Evolutionary conservation across 2,113 vertebrate species (phyloP), one percentile per base, ranked within the genome.

Genomic region (Etheostoma spectabile): DNA sequence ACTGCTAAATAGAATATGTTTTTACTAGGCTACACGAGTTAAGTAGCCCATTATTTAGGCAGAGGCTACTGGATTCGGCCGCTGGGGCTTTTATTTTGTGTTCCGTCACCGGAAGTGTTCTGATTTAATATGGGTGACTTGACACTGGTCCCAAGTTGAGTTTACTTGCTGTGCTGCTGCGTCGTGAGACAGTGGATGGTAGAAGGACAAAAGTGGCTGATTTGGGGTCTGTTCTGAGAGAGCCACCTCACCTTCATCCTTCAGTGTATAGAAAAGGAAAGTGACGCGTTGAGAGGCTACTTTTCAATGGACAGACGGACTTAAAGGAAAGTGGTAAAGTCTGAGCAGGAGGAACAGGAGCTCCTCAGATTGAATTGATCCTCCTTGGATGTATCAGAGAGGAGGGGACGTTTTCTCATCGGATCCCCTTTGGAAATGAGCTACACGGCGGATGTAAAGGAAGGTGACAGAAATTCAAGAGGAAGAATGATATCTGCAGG

Each of bases 61-160:
- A 10, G 3, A 4, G 30, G 30, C 30, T 42, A 42, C 38, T 63
- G 19, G 27, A 27, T 42, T 11, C 38, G 38, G 38, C 38, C n/a
- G 10, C 5, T 1, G 24, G 46, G 6, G 70, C 80, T 86, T 88
- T 90, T 89, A 80, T 82, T 90, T 86, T 87, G 53, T 74, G 13
- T 2, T 11, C 1, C 4, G 0, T 7, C 5, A 49, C 68, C 74
- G 93, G 90, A 93, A 84, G 73, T 49, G 11, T 1, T 11, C 1
- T 1, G 46, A 21, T 8, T 16, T 13, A 55, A 30, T 16, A 0
- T 1, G 4, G 6, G 1, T 7, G 0, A 0, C n/a, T 38, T 91
- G 75, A 85, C 84, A 57, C 12, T 14, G 45, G 89, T 91, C 87
- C 85, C 89, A 89, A 92, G 84, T 92, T 87, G 81, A 85, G 74